A percentile compares a stretch with the other conserved stretches of the same genome.
These are phyloP conservation scores for Mimumesa dahlbomi DNA, from an alignment of 2,888 invertebrate species.

Conservation along the genomic window DNA sequence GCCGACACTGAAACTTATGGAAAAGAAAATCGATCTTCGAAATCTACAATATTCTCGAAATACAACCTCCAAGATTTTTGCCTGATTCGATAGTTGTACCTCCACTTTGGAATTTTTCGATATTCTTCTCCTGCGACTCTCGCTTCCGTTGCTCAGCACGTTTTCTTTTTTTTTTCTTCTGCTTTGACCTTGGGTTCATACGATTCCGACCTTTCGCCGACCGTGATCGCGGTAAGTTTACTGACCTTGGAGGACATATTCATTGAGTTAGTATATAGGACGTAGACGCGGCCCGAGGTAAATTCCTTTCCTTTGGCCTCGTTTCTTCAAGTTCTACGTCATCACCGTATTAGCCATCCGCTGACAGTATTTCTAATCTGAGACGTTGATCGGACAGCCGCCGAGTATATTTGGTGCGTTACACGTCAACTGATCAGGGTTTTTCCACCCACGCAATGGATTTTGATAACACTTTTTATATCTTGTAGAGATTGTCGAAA, in stretches of 20 bases:
- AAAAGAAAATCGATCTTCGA: neutral
- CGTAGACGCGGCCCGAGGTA: slow-evolving; percentile 30
- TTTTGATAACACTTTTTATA: too few relatives aligned
- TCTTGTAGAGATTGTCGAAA: too few relatives aligned
- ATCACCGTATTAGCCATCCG: too few relatives aligned
- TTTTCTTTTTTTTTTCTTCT: too few relatives aligned
- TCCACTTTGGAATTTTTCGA: neutral
- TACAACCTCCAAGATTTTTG: neutral
- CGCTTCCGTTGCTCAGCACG: neutral
- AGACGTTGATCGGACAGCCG: too few relatives aligned
- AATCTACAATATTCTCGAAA: neutral
- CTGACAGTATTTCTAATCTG: too few relatives aligned
- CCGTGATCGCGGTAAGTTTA: slow-evolving; percentile 45
- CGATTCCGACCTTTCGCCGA: slow-evolving; percentile 34
- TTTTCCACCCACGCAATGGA: too few relatives aligned
- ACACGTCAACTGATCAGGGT: too few relatives aligned
- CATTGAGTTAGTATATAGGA: slow-evolving; percentile 25
- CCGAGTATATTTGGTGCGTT: too few relatives aligned
- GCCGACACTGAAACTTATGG: neutral
- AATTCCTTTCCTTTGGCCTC: slow-evolving; percentile 46
- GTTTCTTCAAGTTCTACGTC: slow-evolving; percentile 26
- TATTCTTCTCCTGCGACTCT: neutral
- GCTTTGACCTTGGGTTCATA: too few relatives aligned
- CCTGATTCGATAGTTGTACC: neutral
- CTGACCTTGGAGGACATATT: slow-evolving; percentile 45